These are phyloP conservation scores for Pedicia rivosa DNA, from an alignment of 2,888 invertebrate species.

Conservation along the genomic window DNA sequence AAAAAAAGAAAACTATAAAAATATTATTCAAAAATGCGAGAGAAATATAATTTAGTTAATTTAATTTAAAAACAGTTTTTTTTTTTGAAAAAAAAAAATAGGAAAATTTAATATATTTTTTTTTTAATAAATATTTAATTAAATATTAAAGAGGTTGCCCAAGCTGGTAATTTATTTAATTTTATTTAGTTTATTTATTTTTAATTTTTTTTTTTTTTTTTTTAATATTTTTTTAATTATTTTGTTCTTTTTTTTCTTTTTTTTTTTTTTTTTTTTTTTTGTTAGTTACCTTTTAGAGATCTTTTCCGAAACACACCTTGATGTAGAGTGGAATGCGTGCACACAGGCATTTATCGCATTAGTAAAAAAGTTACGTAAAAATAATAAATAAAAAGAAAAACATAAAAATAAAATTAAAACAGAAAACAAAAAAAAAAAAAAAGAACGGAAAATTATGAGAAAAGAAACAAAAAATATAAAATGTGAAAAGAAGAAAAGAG, in stretches of 20 bases:
- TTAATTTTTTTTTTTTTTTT: slow-evolving; percentile 6
- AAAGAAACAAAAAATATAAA: no score
- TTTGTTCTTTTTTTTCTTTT: slow-evolving; percentile 15
- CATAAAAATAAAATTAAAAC: no score
- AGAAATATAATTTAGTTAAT: not conserved
- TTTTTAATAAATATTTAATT: slow-evolving; percentile 23
- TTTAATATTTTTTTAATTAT: slow-evolving; percentile 6
- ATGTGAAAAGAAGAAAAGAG: no score
- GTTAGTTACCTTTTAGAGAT: slow-evolving; percentile 87
- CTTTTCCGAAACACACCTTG: slow-evolving; percentile 91
- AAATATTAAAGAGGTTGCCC: slow-evolving; percentile 30
- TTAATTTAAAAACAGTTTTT: not conserved
- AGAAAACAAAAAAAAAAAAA: no score
- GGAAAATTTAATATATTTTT: slow-evolving; percentile 2
- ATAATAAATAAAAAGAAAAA: no score
- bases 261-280: slow-evolving; percentile 18
- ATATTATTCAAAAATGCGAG: not conserved
- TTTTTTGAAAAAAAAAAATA: no score
- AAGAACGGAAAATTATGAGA: no score
- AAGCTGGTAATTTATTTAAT: slow-evolving; percentile 33
- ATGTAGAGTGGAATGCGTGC: slow-evolving; percentile 39
- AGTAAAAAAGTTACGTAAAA: slow-evolving; percentile 37
- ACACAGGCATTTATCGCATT: slow-evolving; percentile 32
- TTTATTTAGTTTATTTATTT: slow-evolving; percentile 23
- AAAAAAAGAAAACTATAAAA: not conserved